Evolutionary conservation across 2,797 vertebrate genomes (phyloP), one percentile per base, ranked within the genome.

Genomic region (Aulostomus chinensis): DNA sequence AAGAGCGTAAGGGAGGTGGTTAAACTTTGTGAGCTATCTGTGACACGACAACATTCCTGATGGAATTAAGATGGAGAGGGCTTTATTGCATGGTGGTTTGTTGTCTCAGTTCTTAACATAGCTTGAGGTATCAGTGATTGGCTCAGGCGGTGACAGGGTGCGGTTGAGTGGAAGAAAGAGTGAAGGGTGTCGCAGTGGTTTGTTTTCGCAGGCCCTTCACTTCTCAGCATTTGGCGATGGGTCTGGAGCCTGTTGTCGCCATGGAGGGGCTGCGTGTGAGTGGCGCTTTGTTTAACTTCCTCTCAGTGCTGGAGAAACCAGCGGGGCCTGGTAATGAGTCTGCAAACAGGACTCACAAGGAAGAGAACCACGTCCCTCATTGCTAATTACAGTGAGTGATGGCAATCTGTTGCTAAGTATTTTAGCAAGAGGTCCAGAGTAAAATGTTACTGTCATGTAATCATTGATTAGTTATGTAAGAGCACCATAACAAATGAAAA

Each of bases 211-310:
- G 87, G 79, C 78, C 81, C 88, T 88, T 86, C 81, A 88, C 70
- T 84, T 86, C 86, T 66, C 84, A 81, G 87, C 73, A 20, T 73
- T 85, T 72, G 73, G 69, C 59, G 63, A 78, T 73, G 74, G 78
- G 71, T 85, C 76, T 80, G 75, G 72, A 83, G 73, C 73, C 78
- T 74, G 82, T 80, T 82, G 85, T 80, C 81, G 58, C 79, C 50
- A 43, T 67, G 55, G 81, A 86, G 77, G 66, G 79, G 75, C 78
- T 78, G 80, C 59, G 78, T 71, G 82, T 83, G 86, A 90, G 89
- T 85, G 86, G 60, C 13, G 80, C 85, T 87, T 90, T 91, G 87
- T 91, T 91, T 91, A 85, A 90, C 86, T 89, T 89, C 85, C 89
- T 89, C 88, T 91, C 84, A 87, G 84, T 83, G 87, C 81, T 73